A percentile compares a stretch with the other conserved stretches of the same genome.
Evolutionary conservation across 1,140 invertebrate species (phyloP).

Genomic region (Chironomus striatipennis): DNA sequence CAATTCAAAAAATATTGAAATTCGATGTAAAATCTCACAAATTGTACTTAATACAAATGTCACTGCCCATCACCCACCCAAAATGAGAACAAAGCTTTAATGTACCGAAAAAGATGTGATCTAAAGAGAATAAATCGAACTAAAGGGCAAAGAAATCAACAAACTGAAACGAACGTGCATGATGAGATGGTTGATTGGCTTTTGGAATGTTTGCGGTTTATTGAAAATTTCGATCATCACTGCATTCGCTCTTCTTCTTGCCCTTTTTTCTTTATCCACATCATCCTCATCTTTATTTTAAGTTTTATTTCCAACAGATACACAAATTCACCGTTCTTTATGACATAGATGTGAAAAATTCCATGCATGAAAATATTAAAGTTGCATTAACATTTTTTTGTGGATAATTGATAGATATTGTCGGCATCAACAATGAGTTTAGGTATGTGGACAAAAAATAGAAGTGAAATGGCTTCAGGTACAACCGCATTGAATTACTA

Average conservation of each 20-base stretch:
- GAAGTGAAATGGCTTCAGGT: not conserved
- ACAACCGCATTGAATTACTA: constrained; percentile 16
- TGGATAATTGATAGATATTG: not conserved
- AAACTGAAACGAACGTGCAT: constrained; percentile 19
- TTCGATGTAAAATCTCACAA: too few relatives aligned
- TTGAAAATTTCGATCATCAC: not conserved
- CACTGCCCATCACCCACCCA: too few relatives aligned
- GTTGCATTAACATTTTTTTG: not conserved
- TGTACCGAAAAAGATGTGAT: too few relatives aligned
- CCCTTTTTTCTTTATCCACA: not conserved
- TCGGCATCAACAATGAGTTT: too few relatives aligned
- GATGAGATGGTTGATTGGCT: constrained; percentile 18
- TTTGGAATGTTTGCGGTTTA: constrained; percentile 23
- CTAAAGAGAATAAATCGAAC: too few relatives aligned
- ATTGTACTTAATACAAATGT: too few relatives aligned
- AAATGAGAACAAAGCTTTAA: too few relatives aligned
- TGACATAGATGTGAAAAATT: too few relatives aligned
- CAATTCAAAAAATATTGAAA: too few relatives aligned
- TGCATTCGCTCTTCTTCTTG: not conserved
- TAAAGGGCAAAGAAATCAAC: constrained; percentile 12
- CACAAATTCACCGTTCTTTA: too few relatives aligned
- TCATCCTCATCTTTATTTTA: not conserved
- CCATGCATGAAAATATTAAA: too few relatives aligned
- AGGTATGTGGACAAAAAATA: not conserved
- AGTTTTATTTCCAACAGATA: too few relatives aligned